Base-by-base conservation (phyloP, 2,888 invertebrate genomes). In the Idaea straminata region DNA sequence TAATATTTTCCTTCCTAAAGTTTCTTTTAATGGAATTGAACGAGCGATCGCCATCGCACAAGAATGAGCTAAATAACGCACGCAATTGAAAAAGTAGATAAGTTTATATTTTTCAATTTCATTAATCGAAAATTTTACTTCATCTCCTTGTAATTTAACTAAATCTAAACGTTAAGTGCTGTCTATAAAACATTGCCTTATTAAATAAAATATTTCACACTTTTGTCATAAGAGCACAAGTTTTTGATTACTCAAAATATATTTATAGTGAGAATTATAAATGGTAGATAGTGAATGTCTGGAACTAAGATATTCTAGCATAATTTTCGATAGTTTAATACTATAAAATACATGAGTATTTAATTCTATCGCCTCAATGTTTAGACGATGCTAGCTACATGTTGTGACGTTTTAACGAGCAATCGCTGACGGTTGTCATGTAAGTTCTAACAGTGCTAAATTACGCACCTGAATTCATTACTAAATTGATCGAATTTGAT, bases 131-230 rank as follows among this genome's bases (percentile, higher is more conserved):
- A 47, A 57, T 63, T 66, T 13, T 62, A 70, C 66, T 57, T 65
- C 59, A 36, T 66, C 64, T 66, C 62, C 61, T 66, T 62, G 65
- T 66, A 58, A 5, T 59, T 64, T 71, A 66, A 75, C 77, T 77
- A 67, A 78, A 74, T 73, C 36, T 74, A 75, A 74, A 67, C 69
- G 71, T 61, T 81, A 84, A 83, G 82, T 79, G 88, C 88, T 88
- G 86, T 88, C 82, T 88, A 83, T 85, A 85, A 81, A 85, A 83
- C 78, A 87, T 83, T 89, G 89, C 89, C 89, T 89, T 89, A 89
- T 83, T 85, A 86, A 80, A 77, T 81, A 81, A 79, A 81, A 77
- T 84, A 73, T 80, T 81, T 81, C 83, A 81, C 72, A 77, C 75
- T 82, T 78, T 77, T 80, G 77, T 81, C 77, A 76, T 82, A 80